A percentile compares a stretch with the other conserved stretches of the same genome.
phyloP scores from a whole-genome alignment of 2,113 vertebrate species.

The Dromas ardeola region DNA sequence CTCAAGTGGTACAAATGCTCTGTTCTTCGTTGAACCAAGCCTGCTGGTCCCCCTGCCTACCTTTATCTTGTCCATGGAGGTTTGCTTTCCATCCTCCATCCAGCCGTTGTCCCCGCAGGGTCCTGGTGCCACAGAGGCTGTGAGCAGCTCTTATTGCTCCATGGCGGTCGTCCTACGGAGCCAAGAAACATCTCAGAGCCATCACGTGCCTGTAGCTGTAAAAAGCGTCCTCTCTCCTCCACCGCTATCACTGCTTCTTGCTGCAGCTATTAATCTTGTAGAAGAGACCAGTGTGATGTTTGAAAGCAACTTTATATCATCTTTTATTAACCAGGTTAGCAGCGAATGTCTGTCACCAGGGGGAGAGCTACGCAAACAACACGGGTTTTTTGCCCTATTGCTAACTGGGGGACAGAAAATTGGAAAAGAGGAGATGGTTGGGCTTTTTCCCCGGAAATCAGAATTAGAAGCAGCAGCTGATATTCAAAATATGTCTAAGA shows the following conservation, averaged over 20 bases:
- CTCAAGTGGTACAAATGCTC: background rate
- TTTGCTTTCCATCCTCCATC: background rate
- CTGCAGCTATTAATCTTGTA: background rate
- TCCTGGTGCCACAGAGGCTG: accelerated
- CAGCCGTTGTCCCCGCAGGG: accelerated
- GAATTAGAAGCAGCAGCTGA: background rate
- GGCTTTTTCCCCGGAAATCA: background rate
- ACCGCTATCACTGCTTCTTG: background rate
- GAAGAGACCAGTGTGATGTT: background rate
- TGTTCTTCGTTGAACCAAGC: accelerated
- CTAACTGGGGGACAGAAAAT: background rate
- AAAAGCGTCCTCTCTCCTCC: background rate
- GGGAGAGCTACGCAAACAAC: background rate
- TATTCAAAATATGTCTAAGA: background rate
- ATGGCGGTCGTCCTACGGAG: accelerated
- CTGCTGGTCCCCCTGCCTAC: background rate
- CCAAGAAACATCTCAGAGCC: background rate
- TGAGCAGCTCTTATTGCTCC: background rate
- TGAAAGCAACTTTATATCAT: background rate
- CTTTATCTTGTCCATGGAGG: accelerated
- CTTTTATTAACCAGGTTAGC: background rate
- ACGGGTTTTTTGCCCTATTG: accelerated
- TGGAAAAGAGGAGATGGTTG: background rate
- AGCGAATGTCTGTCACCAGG: background rate
- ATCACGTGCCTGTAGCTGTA: accelerated